A percentile compares a stretch with the other conserved stretches of the same genome.
These are phyloP conservation scores for Trichonephila clavata DNA, from an alignment of 1,140 invertebrate species.

Conservation along the genomic window DNA sequence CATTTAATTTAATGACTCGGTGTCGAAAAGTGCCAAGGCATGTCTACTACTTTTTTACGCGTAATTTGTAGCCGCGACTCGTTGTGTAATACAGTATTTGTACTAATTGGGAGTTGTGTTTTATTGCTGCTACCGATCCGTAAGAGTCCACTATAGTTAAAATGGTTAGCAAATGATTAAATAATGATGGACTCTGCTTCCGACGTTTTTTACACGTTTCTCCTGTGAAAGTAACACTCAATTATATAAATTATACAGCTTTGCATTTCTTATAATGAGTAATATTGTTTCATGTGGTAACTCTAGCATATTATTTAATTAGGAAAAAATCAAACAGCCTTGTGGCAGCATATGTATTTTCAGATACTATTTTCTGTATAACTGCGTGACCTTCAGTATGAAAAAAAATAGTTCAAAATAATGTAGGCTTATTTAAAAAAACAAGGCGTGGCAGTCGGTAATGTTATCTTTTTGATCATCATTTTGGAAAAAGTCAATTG, in stretches of 20 bases:
- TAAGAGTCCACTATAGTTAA: background rate
- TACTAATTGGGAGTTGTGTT: background rate
- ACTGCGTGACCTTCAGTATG: too few relatives aligned
- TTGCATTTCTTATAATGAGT: too few relatives aligned
- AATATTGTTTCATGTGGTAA: too few relatives aligned
- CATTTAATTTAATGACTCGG: background rate
- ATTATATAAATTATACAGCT: background rate
- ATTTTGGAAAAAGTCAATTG: too few relatives aligned
- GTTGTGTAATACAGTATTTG: background rate
- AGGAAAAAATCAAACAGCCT: too few relatives aligned
- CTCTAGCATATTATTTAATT: too few relatives aligned
- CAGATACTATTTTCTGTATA: too few relatives aligned
- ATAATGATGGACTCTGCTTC: background rate
- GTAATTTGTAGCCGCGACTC: background rate
- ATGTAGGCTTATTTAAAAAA: too few relatives aligned
- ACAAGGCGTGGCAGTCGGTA: too few relatives aligned
- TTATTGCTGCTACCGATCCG: background rate
- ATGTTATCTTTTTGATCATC: too few relatives aligned
- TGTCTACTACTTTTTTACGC: background rate
- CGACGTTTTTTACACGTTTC: background rate
- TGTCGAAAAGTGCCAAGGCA: background rate
- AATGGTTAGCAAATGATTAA: background rate
- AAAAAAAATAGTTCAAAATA: too few relatives aligned
- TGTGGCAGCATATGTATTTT: too few relatives aligned
- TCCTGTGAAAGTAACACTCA: background rate